Evolutionary conservation across 2,797 vertebrate genomes (phyloP).

Genomic region (Yasuhikotakia modesta): DNA sequence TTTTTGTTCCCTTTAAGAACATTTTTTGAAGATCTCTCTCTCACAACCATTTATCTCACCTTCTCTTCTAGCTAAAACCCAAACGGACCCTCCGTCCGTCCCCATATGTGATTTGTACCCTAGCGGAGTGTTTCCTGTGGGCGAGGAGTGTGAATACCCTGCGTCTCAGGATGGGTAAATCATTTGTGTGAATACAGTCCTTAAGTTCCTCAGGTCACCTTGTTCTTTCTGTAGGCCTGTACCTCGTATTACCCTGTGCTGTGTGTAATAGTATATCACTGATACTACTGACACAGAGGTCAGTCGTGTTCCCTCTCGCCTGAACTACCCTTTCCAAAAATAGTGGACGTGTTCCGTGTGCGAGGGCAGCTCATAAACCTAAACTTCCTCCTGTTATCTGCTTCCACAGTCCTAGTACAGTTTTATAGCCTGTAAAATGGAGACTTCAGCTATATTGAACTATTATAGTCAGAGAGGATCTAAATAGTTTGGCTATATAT

Average conservation of each 20-base stretch:
- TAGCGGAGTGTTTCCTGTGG: conserved; percentile 85
- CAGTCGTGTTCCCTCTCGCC: conserved; percentile 30
- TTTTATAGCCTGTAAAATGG: conserved; percentile 6
- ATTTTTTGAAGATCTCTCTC: too few species aligned
- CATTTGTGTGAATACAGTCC: conserved; percentile 27
- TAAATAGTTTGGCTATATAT: too few species aligned
- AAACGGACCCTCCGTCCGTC: conserved; percentile 93
- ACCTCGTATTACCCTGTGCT: conserved; percentile 59
- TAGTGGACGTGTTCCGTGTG: not conserved
- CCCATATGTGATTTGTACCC: conserved; percentile 94
- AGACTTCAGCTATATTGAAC: conserved; percentile 7
- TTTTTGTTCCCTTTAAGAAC: too few species aligned
- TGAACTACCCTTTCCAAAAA: conserved; percentile 47
- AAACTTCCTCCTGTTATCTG: not conserved
- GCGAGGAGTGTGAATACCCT: conserved; percentile 96
- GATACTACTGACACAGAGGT: conserved; percentile 46
- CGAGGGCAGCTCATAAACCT: not conserved
- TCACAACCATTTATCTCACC: too few species aligned
- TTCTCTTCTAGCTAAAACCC: conserved; percentile 84
- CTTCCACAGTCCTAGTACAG: not conserved
- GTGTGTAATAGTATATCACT: conserved; percentile 58
- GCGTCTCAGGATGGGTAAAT: conserved; percentile 90
- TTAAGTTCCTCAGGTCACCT: conserved; percentile 45
- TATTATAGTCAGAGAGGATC: not conserved
- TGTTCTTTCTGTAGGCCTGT: conserved; percentile 38